Evolutionary conservation across 1,140 invertebrate species (phyloP).

Genomic region (Nymphalis io): DNA sequence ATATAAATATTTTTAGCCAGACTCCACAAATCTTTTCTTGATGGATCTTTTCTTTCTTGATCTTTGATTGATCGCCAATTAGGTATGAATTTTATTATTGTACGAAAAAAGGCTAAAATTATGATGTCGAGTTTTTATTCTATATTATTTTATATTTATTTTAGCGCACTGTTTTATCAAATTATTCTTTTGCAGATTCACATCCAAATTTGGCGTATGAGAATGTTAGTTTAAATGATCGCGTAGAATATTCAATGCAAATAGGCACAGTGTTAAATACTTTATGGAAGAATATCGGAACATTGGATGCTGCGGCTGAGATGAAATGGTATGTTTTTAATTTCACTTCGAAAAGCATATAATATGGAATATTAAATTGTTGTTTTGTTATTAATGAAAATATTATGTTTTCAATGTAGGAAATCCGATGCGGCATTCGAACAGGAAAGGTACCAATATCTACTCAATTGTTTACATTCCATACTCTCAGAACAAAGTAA

Average conservation of each 20-base stretch:
- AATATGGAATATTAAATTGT: background rate
- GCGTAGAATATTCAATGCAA: conserved; percentile 62
- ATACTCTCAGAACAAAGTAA: conserved; percentile 28
- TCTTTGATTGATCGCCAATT: too few relatives aligned
- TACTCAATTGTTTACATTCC: conserved; percentile 50
- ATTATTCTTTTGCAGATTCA: conserved; percentile 46
- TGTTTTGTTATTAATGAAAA: background rate
- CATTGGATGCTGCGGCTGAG: conserved; percentile 48
- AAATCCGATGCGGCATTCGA: conserved; percentile 62
- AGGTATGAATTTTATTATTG: too few relatives aligned
- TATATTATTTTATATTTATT: too few relatives aligned
- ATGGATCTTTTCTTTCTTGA: too few relatives aligned
- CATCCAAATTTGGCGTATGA: conserved; percentile 57
- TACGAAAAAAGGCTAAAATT: too few relatives aligned
- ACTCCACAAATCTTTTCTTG: too few relatives aligned
- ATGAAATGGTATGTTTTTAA: conserved; percentile 56
- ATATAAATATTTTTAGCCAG: too few relatives aligned
- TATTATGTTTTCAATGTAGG: conserved; percentile 36
- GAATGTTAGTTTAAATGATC: conserved; percentile 60
- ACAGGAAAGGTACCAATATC: conserved; percentile 57
- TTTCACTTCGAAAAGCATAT: background rate
- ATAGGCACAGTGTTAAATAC: conserved; percentile 57
- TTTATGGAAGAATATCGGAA: conserved; percentile 73
- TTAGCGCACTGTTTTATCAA: too few relatives aligned
- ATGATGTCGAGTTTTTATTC: too few relatives aligned